Conservation (phyloP, 1,140 invertebrate genomes). For the Drosophila varians region DNA sequence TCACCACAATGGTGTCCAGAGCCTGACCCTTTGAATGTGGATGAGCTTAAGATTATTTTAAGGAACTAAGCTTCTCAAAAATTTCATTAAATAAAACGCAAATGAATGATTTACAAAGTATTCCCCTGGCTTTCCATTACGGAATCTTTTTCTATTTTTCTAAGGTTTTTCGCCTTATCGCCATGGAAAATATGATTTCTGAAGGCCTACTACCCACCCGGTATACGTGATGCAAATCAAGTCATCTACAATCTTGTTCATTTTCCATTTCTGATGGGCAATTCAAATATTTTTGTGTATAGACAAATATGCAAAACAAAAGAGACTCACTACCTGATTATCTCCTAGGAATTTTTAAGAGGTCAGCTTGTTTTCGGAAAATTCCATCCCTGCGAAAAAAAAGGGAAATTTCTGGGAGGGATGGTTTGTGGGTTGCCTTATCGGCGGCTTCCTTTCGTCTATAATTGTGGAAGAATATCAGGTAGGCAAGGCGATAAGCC, state of each 20-base stretch:
- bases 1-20: slow-evolving; percentile 12
- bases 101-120: neutral
- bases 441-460: slow-evolving; percentile 43
- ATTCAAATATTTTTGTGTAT: slow-evolving; percentile 31
- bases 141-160: neutral
- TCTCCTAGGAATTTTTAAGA: neutral
- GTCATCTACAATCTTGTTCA: slow-evolving; percentile 13
- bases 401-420: slow-evolving; percentile 7
- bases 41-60: too few species aligned
- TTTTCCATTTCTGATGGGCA: slow-evolving; percentile 32
- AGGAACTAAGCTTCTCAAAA: too few species aligned
- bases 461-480: slow-evolving; percentile 55
- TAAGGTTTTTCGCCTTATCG: slow-evolving; percentile 2
- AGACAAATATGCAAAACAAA: slow-evolving; percentile 29
- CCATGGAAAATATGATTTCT: slow-evolving; percentile 2
- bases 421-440: slow-evolving; percentile 30
- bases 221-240: slow-evolving; percentile 31
- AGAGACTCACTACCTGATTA: slow-evolving; percentile 13
- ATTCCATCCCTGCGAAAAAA: slow-evolving; percentile 10
- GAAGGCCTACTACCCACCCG: neutral
- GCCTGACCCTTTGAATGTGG: too few species aligned
- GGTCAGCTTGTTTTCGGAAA: slow-evolving; percentile 38
- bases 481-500: slow-evolving; percentile 54
- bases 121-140: neutral
- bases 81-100: too few species aligned